A percentile compares a stretch with the other conserved stretches of the same genome.
These are phyloP conservation scores for Spea hammondii DNA, from an alignment of 2,797 vertebrate genomes.

Conservation along the genomic window DNA sequence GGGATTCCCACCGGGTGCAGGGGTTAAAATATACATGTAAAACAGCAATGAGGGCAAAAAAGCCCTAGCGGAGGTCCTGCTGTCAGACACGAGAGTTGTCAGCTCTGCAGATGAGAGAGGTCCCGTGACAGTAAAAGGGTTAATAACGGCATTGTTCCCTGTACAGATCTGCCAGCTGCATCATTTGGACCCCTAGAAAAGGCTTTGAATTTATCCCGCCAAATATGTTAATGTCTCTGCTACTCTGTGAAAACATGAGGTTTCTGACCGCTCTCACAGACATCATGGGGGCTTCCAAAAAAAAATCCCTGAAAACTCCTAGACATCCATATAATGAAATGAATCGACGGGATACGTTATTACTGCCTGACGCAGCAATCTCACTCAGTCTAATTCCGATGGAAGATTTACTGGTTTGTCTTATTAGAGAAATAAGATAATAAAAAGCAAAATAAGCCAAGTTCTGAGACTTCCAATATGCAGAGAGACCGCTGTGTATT, in stretches of 20 bases:
- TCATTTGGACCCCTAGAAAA: conserved; percentile 35
- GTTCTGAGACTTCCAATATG: too few relatives aligned
- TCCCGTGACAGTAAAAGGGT: conserved; percentile 37
- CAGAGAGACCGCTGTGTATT: too few relatives aligned
- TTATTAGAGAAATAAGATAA: too few relatives aligned
- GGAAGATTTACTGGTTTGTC: background rate
- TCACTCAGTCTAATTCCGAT: conserved; percentile 7
- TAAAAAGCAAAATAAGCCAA: too few relatives aligned
- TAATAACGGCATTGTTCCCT: conserved; percentile 42
- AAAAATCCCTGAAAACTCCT: conserved; percentile 32
- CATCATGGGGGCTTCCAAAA: conserved; percentile 21
- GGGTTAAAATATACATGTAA: conserved; percentile 46
- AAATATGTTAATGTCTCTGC: conserved; percentile 45
- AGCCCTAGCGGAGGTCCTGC: conserved; percentile 12
- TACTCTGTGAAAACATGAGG: conserved; percentile 22
- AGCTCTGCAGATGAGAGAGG: conserved; percentile 9
- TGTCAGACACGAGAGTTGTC: conserved; percentile 36
- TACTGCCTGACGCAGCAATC: conserved; percentile 34
- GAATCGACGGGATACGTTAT: conserved; percentile 40
- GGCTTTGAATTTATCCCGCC: conserved; percentile 35
- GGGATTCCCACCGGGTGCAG: conserved; percentile 38
- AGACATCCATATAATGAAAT: conserved; percentile 41
- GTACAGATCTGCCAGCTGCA: conserved; percentile 25
- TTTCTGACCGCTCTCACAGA: conserved; percentile 31
- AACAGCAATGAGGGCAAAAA: conserved; percentile 35